phyloP scores from a whole-genome alignment of 2,113 vertebrate species.

The Candoia aspera region DNA sequence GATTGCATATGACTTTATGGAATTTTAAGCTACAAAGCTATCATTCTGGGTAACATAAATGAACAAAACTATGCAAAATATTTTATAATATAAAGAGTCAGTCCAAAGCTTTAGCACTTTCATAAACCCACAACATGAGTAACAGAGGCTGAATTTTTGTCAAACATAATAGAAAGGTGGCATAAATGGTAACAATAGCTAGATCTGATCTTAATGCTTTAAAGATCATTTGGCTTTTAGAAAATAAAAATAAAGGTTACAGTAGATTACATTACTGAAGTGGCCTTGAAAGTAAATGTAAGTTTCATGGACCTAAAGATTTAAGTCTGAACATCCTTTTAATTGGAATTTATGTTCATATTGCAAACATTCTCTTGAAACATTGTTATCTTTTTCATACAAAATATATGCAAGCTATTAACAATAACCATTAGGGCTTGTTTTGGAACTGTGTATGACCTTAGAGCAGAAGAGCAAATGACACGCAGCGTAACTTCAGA shows the following conservation, averaged over 20 bases:
- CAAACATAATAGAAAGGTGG: conserved; percentile 1
- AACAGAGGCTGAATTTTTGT: not conserved
- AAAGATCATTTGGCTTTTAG: not conserved
- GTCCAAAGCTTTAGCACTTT: conserved; percentile 11
- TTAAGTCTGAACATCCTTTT: not conserved
- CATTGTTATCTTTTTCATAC: not conserved
- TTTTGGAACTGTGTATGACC: no score
- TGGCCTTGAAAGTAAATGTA: not conserved
- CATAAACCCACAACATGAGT: not conserved
- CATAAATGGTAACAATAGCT: not conserved
- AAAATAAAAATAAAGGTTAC: not conserved
- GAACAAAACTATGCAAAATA: conserved; percentile 13
- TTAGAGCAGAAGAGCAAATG: no score
- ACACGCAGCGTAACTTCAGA: no score
- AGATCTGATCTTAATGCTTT: not conserved
- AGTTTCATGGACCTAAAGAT: not conserved
- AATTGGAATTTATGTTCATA: not conserved
- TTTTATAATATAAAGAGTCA: conserved; percentile 24
- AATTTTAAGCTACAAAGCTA: conserved; percentile 15
- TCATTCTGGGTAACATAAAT: not conserved
- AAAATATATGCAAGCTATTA: not conserved
- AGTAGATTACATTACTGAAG: not conserved
- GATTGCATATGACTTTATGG: conserved; percentile 11
- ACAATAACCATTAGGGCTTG: not conserved
- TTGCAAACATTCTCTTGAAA: not conserved